Conservation (phyloP, 2,113 vertebrate species). For the Muntiacus muntjak region DNA sequence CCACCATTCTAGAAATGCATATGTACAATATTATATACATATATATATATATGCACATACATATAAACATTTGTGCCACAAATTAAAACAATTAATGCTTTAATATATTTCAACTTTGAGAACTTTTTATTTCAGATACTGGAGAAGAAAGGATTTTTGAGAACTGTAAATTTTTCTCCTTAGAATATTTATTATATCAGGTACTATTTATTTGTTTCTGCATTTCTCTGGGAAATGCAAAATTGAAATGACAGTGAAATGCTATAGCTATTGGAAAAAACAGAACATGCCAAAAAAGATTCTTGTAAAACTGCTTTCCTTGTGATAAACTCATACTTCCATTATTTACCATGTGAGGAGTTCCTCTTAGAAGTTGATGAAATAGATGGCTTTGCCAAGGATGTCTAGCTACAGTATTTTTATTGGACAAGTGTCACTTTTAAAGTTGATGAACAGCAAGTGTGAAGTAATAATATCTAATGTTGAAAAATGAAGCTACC, state of each 20-base stretch:
- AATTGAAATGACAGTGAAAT: background rate
- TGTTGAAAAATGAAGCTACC: constrained; percentile 31
- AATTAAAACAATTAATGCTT: background rate
- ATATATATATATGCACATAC: background rate
- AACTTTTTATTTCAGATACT: background rate
- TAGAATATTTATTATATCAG: background rate
- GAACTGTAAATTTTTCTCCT: background rate
- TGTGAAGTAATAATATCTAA: background rate
- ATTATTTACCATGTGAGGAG: background rate
- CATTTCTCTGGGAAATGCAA: background rate
- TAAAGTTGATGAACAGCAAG: constrained; percentile 20
- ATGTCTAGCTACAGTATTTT: background rate
- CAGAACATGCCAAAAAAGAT: background rate
- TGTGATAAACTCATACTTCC: background rate
- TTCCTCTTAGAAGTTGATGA: constrained; percentile 1
- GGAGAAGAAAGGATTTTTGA: background rate
- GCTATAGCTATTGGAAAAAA: background rate
- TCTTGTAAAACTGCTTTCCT: background rate
- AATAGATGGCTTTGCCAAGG: constrained; percentile 9
- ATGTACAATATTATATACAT: background rate
- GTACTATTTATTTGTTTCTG: background rate
- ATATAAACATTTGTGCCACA: background rate
- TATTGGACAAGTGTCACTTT: background rate
- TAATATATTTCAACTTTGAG: background rate
- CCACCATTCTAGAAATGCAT: background rate